Percentiles rank a stretch among this genome's conserved stretches.
phyloP scores from a whole-genome alignment of 2,888 invertebrate species.

The Xestobium rufovillosum region DNA sequence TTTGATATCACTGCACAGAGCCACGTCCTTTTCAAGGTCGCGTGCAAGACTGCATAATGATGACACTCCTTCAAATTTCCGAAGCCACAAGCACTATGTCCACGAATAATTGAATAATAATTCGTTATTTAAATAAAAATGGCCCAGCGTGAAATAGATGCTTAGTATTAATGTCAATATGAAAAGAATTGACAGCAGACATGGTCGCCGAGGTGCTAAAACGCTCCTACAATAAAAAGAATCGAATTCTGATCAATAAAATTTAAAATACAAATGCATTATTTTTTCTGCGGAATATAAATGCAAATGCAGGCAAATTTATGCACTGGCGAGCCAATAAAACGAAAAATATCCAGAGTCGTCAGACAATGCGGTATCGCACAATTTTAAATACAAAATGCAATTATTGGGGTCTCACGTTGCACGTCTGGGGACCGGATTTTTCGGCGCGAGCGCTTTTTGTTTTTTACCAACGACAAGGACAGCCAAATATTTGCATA shows the following conservation, averaged over 20 bases:
- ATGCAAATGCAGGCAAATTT: conserved; percentile 1
- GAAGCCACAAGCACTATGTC: no score
- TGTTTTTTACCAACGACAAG: conserved; percentile 18
- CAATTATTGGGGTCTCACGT: conserved; percentile 29
- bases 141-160: no score
- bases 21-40: no score
- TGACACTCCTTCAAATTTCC: no score
- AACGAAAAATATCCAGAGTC: not conserved
- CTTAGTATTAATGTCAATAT: no score
- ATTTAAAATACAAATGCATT: not conserved
- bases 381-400: conserved; percentile 11
- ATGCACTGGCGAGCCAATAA: not conserved
- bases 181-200: no score
- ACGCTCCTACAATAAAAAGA: not conserved
- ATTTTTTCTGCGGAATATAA: not conserved
- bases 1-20: no score
- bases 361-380: no score
- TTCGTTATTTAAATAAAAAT: no score
- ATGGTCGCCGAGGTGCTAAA: no score
- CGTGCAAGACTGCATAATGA: no score
- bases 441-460: not conserved
- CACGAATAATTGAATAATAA: no score
- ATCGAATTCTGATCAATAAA: not conserved
- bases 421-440: conserved; percentile 20
- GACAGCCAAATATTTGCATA: conserved; percentile 34